Percentiles rank a stretch among this genome's conserved stretches.
Conservation (phyloP, 2,113 vertebrate species). For the Australoheros scitulus region DNA sequence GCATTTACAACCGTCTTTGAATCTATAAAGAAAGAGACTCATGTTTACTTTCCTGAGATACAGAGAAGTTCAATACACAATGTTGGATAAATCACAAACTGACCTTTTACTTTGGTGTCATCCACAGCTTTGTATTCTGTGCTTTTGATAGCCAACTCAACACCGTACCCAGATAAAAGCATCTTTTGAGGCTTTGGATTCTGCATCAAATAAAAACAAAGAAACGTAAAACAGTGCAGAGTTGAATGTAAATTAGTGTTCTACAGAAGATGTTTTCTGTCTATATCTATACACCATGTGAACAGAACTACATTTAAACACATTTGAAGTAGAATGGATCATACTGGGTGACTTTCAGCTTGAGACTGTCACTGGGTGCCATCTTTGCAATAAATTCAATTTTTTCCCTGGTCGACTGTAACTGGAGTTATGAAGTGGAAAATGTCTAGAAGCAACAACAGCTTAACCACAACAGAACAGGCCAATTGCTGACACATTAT, state of each 20-base stretch:
- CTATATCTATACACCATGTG: background rate
- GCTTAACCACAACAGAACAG: background rate
- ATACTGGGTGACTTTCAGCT: background rate
- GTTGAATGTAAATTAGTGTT: background rate
- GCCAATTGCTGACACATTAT: background rate
- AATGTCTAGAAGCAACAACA: background rate
- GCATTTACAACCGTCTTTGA: constrained; percentile 73
- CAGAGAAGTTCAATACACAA: background rate
- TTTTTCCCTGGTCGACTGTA: background rate
- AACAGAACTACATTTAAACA: background rate
- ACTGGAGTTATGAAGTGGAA: background rate
- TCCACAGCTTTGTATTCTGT: constrained; percentile 97
- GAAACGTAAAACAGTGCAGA: background rate
- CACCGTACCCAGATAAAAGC: constrained; percentile 94
- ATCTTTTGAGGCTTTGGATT: constrained; percentile 84
- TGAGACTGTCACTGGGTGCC: background rate
- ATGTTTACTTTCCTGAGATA: constrained; percentile 12
- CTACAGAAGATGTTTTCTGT: background rate
- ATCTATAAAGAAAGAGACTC: constrained; percentile 71
- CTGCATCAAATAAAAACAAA: constrained; percentile 71
- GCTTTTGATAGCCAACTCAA: constrained; percentile 96
- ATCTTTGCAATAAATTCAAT: background rate
- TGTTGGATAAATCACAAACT: constrained; percentile 20
- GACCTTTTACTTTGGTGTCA: constrained; percentile 91
- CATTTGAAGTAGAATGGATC: background rate